phyloP scores from a whole-genome alignment of 2,113 vertebrate species.

The Rissa tridactyla region DNA sequence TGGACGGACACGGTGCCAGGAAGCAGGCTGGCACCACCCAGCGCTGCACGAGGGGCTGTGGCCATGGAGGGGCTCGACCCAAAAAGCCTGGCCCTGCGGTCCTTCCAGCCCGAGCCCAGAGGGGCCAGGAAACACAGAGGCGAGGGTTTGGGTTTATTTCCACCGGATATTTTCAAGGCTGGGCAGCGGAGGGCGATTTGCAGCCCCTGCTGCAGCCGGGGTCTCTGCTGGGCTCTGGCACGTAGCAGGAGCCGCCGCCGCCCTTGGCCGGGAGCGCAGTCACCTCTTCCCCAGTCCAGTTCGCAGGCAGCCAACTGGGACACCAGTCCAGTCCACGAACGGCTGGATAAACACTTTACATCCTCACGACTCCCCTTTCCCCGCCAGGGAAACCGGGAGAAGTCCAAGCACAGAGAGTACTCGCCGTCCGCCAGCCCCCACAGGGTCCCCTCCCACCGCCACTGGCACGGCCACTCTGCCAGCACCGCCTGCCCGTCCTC shows the following conservation, averaged over 20 bases:
- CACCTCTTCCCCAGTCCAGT: constrained; percentile 20
- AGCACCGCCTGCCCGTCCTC: background rate
- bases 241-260: background rate
- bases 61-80: background rate
- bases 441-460: background rate
- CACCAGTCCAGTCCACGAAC: background rate
- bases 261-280: background rate
- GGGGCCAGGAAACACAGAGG: background rate
- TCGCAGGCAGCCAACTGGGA: background rate
- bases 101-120: background rate
- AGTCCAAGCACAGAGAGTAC: background rate
- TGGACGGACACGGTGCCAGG: fast-evolving
- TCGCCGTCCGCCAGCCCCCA: background rate
- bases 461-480: fast-evolving
- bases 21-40: background rate
- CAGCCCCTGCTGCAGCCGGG: background rate
- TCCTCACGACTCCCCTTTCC: background rate
- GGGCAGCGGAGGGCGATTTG: background rate
- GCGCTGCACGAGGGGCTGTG: background rate
- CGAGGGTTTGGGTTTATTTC: background rate
- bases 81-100: background rate
- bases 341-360: background rate
- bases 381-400: background rate
- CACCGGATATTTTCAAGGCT: background rate
- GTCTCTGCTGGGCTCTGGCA: background rate